Evolutionary conservation across 2,113 vertebrate species (phyloP), one percentile per base, ranked within the genome.

Genomic region (Trogon surrucura): DNA sequence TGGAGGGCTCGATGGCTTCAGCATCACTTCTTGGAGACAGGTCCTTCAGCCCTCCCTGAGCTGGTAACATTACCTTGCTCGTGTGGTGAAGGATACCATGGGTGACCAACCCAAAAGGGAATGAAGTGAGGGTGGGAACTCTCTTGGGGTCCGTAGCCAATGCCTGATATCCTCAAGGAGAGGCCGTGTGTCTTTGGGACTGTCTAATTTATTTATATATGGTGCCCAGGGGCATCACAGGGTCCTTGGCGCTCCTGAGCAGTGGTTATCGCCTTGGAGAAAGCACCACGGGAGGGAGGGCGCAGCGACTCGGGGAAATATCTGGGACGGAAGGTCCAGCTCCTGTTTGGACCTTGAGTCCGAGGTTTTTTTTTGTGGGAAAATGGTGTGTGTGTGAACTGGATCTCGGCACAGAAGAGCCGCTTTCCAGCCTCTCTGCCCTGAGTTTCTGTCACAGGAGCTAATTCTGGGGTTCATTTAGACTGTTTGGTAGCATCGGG

Each of bases 401-500:
- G 48, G 23, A 4, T 26, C 41, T 26, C 1, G 3, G 36, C 0
- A 2, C 3, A 4, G 44, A 60, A 53, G 67, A 78, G 29, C 25
- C 12, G 15, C 60, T 83, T 75, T 20, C 57, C 34, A 29, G 41
- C 18, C 73, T 4, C 67, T 26, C 48, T n/a, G 65, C 30, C n/a
- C 7, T 2, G 53, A 44, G 67, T 12, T 15, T 20, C 50, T 13
- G 0, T 21, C 3, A 0, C 29, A 8, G 65, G 38, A 64, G 21
- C 25, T 15, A 0, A 7, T 16, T 44, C 5, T 4, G 82, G 23
- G 3, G 4, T 10, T 1, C 4, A 4, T 64, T 47, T 2, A 22
- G 80, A 15, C 16, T 41, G n/a, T 10, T 0, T 5, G 84, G 53
- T 23, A 1, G 20, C 11, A 3, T 5, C 0, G 2, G 64, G 51